Conservation (phyloP, 1,140 invertebrate genomes). For the Drosophila grimshawi region DNA sequence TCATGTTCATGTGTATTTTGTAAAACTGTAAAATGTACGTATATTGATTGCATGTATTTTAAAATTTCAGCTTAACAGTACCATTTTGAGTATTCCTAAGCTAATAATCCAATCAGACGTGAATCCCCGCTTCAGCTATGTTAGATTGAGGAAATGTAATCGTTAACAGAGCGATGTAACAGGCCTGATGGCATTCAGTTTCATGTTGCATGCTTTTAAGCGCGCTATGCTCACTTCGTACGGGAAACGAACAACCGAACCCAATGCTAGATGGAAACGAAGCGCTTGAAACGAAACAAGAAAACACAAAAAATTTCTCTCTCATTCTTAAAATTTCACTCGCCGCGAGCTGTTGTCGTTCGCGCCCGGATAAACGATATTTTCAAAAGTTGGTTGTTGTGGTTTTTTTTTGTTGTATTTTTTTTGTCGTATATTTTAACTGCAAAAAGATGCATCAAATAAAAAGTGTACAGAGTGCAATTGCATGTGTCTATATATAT, state of each 20-base stretch:
- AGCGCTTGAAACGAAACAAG: conserved; percentile 49
- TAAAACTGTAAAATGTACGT: no score
- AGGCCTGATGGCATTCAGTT: conserved; percentile 3
- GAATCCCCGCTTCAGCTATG: background rate
- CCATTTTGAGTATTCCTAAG: background rate
- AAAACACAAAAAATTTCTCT: conserved; percentile 52
- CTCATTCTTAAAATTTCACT: conserved; percentile 56
- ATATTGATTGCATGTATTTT: no score
- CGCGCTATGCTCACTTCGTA: conserved; percentile 21
- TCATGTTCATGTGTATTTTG: no score
- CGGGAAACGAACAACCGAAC: conserved; percentile 25
- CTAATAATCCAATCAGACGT: background rate
- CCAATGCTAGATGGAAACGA: conserved; percentile 33
- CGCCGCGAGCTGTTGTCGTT: conserved; percentile 54
- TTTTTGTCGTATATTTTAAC: conserved; percentile 17
- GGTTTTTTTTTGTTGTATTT: conserved; percentile 29
- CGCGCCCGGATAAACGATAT: conserved; percentile 53
- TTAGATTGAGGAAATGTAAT: conserved; percentile 4
- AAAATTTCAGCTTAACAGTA: background rate
- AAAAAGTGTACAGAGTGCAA: background rate
- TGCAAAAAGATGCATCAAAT: conserved; percentile 20
- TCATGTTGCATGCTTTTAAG: conserved; percentile 43
- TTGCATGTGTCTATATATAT: background rate
- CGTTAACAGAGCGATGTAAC: conserved; percentile 35
- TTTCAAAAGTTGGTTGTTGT: conserved; percentile 48